These are phyloP conservation scores for Fopius arisanus DNA, from an alignment of 1,140 invertebrate species.

Conservation along the genomic window DNA sequence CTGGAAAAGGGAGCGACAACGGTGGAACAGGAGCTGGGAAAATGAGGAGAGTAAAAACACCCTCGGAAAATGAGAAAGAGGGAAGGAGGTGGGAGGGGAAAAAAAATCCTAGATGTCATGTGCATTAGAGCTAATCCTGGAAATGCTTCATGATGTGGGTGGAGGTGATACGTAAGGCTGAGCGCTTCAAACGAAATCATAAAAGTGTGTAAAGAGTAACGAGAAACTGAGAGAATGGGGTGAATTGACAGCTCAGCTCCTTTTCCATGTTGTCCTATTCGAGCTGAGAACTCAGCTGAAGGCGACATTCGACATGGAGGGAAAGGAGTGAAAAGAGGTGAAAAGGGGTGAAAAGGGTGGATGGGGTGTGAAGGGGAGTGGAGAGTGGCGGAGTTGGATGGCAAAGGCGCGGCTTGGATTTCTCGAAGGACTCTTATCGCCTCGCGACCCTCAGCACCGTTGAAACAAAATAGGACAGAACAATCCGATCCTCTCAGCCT, in stretches of 20 bases:
- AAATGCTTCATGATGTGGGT: background rate
- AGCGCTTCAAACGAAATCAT: slow-evolving; percentile 4
- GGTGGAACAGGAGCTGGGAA: background rate
- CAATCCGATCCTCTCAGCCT: slow-evolving; percentile 30
- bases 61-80: background rate
- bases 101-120: background rate
- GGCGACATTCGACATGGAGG: background rate
- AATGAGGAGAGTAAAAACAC: background rate
- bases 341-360: no score
- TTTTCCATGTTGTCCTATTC: background rate
- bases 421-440: slow-evolving; percentile 36
- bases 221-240: background rate
- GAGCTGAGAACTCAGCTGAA: background rate
- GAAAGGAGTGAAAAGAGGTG: no score
- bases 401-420: slow-evolving; percentile 25
- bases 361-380: no score
- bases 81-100: background rate
- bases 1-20: background rate
- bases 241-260: background rate
- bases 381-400: slow-evolving; percentile 2
- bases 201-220: slow-evolving; percentile 5
- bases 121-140: background rate
- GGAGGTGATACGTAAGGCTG: background rate
- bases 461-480: slow-evolving; percentile 35
- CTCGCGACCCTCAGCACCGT: slow-evolving; percentile 28